A percentile compares a stretch with the other conserved stretches of the same genome.
Conservation (phyloP, 2,113 vertebrate species). For the Athene noctua region DNA sequence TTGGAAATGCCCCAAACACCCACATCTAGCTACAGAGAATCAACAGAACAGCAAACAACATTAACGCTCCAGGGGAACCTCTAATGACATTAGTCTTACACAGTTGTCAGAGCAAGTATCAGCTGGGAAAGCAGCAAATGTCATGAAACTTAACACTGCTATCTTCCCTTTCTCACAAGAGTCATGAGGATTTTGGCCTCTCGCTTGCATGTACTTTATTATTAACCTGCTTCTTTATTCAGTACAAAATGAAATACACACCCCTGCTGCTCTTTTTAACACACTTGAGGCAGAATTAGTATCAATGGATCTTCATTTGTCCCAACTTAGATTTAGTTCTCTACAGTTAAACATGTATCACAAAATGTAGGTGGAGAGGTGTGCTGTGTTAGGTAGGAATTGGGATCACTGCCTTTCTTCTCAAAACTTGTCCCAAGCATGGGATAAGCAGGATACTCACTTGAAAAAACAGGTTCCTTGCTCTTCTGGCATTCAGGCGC, state of each 20-base stretch:
- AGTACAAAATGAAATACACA: neutral
- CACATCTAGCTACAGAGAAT: neutral
- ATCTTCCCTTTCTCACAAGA: neutral
- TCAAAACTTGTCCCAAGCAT: neutral
- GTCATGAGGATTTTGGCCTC: neutral
- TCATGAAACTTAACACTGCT: rapidly evolving
- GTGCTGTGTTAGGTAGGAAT: neutral
- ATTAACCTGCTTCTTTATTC: neutral
- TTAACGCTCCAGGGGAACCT: neutral
- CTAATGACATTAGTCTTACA: neutral
- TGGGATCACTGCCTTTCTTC: neutral
- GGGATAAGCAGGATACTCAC: neutral
- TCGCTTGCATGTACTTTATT: neutral
- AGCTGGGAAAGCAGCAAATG: neutral
- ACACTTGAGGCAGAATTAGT: neutral
- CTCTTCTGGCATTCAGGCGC: neutral
- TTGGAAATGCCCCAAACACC: neutral
- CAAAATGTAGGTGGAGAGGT: neutral
- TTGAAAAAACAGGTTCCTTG: neutral
- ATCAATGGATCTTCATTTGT: neutral
- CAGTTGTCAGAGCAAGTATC: neutral
- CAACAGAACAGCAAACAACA: neutral
- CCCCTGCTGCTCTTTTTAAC: neutral
- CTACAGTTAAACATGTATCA: neutral
- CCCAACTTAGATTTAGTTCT: neutral